Evolutionary conservation across 2,113 vertebrate genomes (phyloP).

Genomic region (Hemichromis elongatus): DNA sequence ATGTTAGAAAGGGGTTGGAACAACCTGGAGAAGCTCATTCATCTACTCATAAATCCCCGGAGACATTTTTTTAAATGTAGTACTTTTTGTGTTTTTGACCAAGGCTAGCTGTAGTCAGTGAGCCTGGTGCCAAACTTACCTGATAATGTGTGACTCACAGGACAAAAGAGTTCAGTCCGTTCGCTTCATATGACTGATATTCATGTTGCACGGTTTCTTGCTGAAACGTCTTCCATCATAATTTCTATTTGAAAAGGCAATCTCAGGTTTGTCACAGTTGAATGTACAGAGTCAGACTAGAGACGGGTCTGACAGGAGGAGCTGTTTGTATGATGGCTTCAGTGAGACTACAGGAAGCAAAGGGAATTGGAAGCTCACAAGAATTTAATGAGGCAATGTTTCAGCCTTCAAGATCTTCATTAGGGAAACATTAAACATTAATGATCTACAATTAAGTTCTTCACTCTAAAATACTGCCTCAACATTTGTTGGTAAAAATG

Average conservation of each 20-base stretch:
- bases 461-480: background rate
- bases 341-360: background rate
- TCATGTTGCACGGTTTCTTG: background rate
- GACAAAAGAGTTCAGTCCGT: background rate
- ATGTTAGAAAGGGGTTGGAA: background rate
- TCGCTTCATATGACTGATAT: background rate
- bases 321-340: background rate
- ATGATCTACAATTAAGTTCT: background rate
- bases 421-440: background rate
- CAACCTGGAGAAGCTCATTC: background rate
- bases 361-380: background rate
- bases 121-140: background rate
- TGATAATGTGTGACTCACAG: background rate
- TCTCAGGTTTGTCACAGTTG: background rate
- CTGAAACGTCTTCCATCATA: slow-evolving; percentile 1
- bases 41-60: background rate
- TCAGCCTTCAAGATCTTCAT: background rate
- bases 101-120: background rate
- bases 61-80: background rate
- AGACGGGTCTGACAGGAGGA: background rate
- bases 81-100: background rate
- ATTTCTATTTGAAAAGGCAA: slow-evolving; percentile 27
- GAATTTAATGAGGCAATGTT: background rate
- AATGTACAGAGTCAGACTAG: background rate
- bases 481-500: background rate